Evolutionary conservation across 2,888 invertebrate genomes (phyloP), one percentile per base, ranked within the genome.

Genomic region (Eudasyphora cyanicolor): DNA sequence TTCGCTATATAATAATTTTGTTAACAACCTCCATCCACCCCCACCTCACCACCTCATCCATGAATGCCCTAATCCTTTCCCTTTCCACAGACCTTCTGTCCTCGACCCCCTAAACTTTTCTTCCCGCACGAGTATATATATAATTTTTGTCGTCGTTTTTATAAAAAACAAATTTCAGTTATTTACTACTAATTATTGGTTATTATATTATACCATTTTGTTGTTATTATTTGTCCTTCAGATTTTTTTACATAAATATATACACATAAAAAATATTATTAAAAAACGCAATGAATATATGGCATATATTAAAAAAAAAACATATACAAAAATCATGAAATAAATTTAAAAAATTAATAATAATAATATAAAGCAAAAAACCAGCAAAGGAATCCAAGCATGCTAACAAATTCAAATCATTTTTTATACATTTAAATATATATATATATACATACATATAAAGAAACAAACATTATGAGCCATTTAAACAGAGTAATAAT

Each of bases 221-320:
- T 73, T 42, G 57, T 73, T 73, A 73, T 69, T 71, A 54, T 73
- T 38, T 73, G 14, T 64, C 35, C 32, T 32, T 62, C 14, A 27
- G 57, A 62, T 62, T 64, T 67, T n/a, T 78, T 60, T 73, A 80
- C 51, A 42, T 60, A 64, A 62, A 42, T 42, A 57, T 71, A 74
- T 74, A 75, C 62, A 76, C 19, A 77, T 45, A 24, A 19, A 71
- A 35, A 54, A 71, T 27, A 71, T 45, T 57, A 29, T 60, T 35
- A 71, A 35, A 67, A 42, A 71, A 73, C 71, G 38, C 38, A 57
- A 73, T 57, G 38, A 42, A 73, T 60, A 73, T 73, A 78, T 49
- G 54, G 6, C 29, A 70, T 38, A 74, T 73, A 79, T 77, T 64
- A 54, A 78, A 54, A 27, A 19, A 77, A 74, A 79, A 80, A 79